Percentiles rank a stretch among this genome's conserved stretches.
Conservation (phyloP, 2,888 invertebrate genomes). For the Tenthredo distinguenda region DNA sequence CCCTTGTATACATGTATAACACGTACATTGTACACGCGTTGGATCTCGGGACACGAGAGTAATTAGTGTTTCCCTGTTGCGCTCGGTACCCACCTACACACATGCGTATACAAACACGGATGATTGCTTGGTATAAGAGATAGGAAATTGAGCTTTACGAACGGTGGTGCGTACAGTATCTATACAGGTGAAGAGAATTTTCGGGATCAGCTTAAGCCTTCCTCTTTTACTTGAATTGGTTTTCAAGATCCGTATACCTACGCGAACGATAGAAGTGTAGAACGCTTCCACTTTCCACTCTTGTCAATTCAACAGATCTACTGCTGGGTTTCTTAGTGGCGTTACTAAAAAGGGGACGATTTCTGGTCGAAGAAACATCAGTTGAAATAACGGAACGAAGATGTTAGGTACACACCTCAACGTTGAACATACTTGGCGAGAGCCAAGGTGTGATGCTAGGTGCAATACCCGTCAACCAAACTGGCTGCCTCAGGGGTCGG, state of each 20-base stretch:
- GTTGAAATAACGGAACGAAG: not conserved
- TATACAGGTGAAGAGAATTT: conserved; percentile 9
- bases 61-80: conserved; percentile 43
- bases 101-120: not conserved
- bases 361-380: not conserved
- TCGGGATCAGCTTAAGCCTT: not conserved
- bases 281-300: conserved; percentile 34
- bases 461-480: conserved; percentile 22
- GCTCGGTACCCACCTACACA: not conserved
- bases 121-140: conserved; percentile 18
- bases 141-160: conserved; percentile 13
- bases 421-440: not conserved
- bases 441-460: not conserved
- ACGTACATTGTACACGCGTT: conserved; percentile 18
- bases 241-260: not conserved
- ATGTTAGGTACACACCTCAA: not conserved
- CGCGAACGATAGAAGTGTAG: not conserved
- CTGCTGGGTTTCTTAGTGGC: not conserved
- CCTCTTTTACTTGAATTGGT: conserved; percentile 23
- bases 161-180: not conserved
- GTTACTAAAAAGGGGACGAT: not conserved
- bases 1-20: conserved; percentile 1
- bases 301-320: not conserved
- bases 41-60: conserved; percentile 33
- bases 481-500: conserved; percentile 16